Percentiles rank a stretch among this genome's conserved stretches.
These are phyloP conservation scores for Volucella inflata DNA, from an alignment of 2,888 invertebrate genomes.

Conservation along the genomic window DNA sequence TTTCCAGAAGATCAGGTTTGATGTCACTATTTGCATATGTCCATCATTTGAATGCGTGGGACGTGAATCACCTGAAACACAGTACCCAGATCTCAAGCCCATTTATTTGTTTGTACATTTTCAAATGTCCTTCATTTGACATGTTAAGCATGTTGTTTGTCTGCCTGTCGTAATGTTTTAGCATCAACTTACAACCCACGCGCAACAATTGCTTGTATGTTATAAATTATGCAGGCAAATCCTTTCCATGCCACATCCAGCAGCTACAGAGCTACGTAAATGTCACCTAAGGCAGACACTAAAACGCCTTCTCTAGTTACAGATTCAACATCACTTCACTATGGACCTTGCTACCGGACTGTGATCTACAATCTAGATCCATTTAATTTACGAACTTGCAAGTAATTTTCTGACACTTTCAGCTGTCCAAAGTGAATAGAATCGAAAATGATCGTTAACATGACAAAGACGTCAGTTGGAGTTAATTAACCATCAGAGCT, in stretches of 20 bases:
- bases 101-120: not conserved
- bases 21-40: too few relatives aligned
- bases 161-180: conserved; percentile 33
- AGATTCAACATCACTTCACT: not conserved
- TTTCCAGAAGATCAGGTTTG: too few relatives aligned
- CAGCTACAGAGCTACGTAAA: conserved; percentile 3
- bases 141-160: conserved; percentile 23
- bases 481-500: conserved; percentile 56
- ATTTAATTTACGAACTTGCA: conserved; percentile 68
- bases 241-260: conserved; percentile 21
- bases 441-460: conserved; percentile 70
- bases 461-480: conserved; percentile 61
- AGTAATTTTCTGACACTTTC: conserved; percentile 73
- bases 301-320: conserved; percentile 37
- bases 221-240: conserved; percentile 55
- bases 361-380: conserved; percentile 61
- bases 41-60: not conserved
- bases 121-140: conserved; percentile 35
- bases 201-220: conserved; percentile 57
- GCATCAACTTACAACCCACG: conserved; percentile 48
- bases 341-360: conserved; percentile 29
- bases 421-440: conserved; percentile 63
- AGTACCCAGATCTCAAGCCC: too few relatives aligned
- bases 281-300: conserved; percentile 30
- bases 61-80: too few relatives aligned